These are phyloP conservation scores for Cabera pusaria DNA, from an alignment of 2,888 invertebrate genomes.

Conservation along the genomic window DNA sequence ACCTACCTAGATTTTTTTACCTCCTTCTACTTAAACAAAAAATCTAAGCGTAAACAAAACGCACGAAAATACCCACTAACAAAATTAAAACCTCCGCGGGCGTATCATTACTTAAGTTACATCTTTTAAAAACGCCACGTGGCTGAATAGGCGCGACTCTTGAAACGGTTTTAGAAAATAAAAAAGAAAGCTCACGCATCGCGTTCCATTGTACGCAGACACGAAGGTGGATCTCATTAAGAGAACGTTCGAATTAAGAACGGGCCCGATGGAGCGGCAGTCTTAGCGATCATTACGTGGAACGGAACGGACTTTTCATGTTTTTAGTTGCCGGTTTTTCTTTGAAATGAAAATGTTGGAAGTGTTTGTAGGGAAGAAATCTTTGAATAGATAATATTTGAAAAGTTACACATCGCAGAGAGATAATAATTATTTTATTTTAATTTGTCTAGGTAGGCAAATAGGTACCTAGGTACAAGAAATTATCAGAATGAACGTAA, in stretches of 20 bases:
- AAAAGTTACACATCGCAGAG: too few relatives aligned
- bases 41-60: not conserved
- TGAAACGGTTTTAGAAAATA: conserved; percentile 58
- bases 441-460: too few relatives aligned
- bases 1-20: too few relatives aligned
- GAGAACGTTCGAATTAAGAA: conserved; percentile 74
- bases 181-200: conserved; percentile 71
- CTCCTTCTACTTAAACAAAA: too few relatives aligned
- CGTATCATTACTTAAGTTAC: conserved; percentile 76
- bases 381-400: too few relatives aligned
- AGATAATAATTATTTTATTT: too few relatives aligned
- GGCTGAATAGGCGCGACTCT: conserved; percentile 70
- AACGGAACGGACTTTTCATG: conserved; percentile 50
- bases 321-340: conserved; percentile 25
- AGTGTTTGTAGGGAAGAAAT: too few relatives aligned
- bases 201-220: conserved; percentile 75
- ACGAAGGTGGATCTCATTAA: conserved; percentile 80
- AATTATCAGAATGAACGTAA: too few relatives aligned
- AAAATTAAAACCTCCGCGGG: conserved; percentile 33
- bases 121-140: conserved; percentile 69
- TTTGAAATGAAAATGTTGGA: conserved; percentile 12
- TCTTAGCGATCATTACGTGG: conserved; percentile 79
- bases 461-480: too few relatives aligned
- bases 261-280: conserved; percentile 71
- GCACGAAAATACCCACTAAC: conserved; percentile 11